These are phyloP conservation scores for Cheiracanthium punctorium DNA, from an alignment of 2,888 invertebrate species.

Conservation along the genomic window DNA sequence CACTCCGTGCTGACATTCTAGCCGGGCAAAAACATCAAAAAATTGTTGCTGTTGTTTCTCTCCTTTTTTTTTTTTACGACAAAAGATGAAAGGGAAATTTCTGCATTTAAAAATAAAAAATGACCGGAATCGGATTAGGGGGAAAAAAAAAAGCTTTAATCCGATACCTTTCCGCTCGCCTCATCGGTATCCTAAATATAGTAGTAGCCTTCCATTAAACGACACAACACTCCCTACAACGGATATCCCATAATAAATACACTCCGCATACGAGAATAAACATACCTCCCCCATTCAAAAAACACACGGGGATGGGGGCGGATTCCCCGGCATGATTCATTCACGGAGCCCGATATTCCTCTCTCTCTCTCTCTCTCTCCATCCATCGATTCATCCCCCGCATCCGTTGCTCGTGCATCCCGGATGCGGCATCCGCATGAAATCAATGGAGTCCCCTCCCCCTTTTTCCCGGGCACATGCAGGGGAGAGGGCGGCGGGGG, in stretches of 20 bases:
- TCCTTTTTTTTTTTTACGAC: too few relatives aligned
- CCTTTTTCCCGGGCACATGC: constrained; percentile 26
- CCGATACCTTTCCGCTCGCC: not conserved
- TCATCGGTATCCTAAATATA: not conserved
- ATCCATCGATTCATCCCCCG: constrained; percentile 40
- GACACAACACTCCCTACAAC: not conserved
- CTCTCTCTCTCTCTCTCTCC: not conserved
- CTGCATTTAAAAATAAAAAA: too few relatives aligned
- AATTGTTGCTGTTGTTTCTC: too few relatives aligned
- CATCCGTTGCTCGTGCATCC: constrained; percentile 34
- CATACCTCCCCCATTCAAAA: not conserved
- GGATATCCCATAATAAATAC: constrained; percentile 17
- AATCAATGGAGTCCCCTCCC: constrained; percentile 12
- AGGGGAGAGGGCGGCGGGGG: constrained; percentile 18
- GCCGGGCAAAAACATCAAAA: too few relatives aligned
- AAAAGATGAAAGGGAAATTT: too few relatives aligned
- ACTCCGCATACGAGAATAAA: not conserved
- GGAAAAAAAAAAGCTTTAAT: too few relatives aligned
- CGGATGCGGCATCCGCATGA: constrained; percentile 37
- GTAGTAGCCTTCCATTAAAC: not conserved
- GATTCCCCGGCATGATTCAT: constrained; percentile 34
- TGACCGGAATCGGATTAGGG: not conserved
- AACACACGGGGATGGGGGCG: not conserved
- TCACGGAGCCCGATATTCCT: too few relatives aligned
- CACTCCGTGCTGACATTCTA: too few relatives aligned